Evolutionary conservation across 2,888 invertebrate genomes (phyloP).

Genomic region (Mellilla xanthometata): DNA sequence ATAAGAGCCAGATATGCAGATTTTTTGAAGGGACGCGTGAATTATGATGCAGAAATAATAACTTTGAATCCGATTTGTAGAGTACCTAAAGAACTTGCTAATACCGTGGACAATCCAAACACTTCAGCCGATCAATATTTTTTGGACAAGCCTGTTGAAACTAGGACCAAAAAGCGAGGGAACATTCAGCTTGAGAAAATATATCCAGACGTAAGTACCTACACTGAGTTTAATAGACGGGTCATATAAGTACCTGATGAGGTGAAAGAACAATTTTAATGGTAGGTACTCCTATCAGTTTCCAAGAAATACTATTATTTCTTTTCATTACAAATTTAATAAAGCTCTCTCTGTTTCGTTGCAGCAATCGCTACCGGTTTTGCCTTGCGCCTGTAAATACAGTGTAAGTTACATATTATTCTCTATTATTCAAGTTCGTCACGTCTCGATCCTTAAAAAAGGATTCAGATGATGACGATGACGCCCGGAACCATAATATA

Average conservation of each 20-base stretch:
- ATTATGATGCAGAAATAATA: conserved; percentile 39
- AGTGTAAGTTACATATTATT: conserved; percentile 39
- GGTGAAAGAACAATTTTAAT: too few species aligned
- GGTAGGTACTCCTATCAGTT: too few species aligned
- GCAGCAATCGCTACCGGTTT: conserved; percentile 52
- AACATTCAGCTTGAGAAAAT: conserved; percentile 57
- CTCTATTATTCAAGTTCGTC: neutral
- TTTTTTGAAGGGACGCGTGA: conserved; percentile 40
- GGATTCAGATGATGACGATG: too few species aligned
- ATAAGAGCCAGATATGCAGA: conserved; percentile 50
- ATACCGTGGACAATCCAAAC: conserved; percentile 68
- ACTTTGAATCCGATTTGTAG: conserved; percentile 42
- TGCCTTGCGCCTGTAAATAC: conserved; percentile 51
- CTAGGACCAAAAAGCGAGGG: conserved; percentile 66
- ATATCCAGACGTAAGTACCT: conserved; percentile 30
- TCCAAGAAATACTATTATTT: too few species aligned
- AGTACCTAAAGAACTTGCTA: conserved; percentile 55
- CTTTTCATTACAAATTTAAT: too few species aligned
- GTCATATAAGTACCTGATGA: too few species aligned
- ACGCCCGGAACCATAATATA: too few species aligned
- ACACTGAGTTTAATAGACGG: neutral
- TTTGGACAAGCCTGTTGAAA: conserved; percentile 69
- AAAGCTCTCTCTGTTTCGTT: conserved; percentile 20
- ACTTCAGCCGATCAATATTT: conserved; percentile 71
- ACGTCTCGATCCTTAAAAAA: too few species aligned